Percentiles rank a stretch among this genome's conserved stretches.
Evolutionary conservation across 2,888 invertebrate species (phyloP).

Genomic region (Apamea sordens): DNA sequence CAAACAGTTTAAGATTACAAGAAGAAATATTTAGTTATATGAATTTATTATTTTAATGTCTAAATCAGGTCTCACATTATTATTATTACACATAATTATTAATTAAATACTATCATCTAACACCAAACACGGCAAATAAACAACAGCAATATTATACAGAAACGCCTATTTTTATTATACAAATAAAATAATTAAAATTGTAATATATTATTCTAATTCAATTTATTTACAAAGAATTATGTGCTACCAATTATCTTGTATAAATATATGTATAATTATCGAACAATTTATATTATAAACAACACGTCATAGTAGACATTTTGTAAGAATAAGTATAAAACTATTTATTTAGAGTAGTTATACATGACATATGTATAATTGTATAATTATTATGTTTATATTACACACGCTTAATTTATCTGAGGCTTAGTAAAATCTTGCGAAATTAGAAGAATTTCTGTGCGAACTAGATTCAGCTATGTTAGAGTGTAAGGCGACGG

Average conservation of each 20-base stretch:
- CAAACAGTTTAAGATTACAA: slow-evolving; percentile 67
- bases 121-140: slow-evolving; percentile 88
- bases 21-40: slow-evolving; percentile 58
- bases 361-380: slow-evolving; percentile 23
- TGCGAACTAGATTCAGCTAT: slow-evolving; percentile 15
- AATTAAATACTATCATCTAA: slow-evolving; percentile 77
- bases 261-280: slow-evolving; percentile 75
- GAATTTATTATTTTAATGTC: slow-evolving; percentile 69
- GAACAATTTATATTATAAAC: slow-evolving; percentile 69
- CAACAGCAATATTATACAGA: slow-evolving; percentile 81
- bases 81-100: slow-evolving; percentile 63
- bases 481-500: slow-evolving; percentile 13
- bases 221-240: slow-evolving; percentile 69
- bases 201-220: slow-evolving; percentile 60
- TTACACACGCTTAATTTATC: slow-evolving; percentile 42
- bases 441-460: background rate
- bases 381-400: slow-evolving; percentile 25
- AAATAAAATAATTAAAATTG: slow-evolving; percentile 56
- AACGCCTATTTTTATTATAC: slow-evolving; percentile 71
- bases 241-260: slow-evolving; percentile 68
- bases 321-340: slow-evolving; percentile 58
- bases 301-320: slow-evolving; percentile 62
- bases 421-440: slow-evolving; percentile 41
- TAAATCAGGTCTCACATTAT: slow-evolving; percentile 82
- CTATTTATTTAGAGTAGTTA: slow-evolving; percentile 54